Evolutionary conservation across 2,888 invertebrate species (phyloP).

Genomic region (Cremastobaeus sp.): DNA sequence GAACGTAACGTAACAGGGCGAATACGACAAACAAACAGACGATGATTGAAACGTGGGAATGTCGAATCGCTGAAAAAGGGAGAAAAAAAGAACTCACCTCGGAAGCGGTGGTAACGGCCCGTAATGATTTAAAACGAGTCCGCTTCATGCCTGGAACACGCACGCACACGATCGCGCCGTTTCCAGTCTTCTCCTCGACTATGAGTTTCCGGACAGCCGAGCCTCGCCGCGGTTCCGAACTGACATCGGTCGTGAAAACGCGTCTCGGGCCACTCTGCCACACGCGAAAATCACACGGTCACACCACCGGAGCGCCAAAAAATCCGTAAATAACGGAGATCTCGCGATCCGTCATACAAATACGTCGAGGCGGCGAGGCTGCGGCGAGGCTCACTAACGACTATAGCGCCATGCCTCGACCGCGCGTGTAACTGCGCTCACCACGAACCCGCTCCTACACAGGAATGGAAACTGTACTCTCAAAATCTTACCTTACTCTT

Average conservation of each 20-base stretch:
- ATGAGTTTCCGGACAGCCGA: conserved; percentile 29
- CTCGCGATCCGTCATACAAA: conserved; percentile 24
- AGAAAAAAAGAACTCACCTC: conserved; percentile 52
- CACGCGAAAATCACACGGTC: conserved; percentile 45
- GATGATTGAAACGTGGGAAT: conserved; percentile 23
- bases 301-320: conserved; percentile 51
- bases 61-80: conserved; percentile 22
- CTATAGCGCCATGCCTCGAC: conserved; percentile 33
- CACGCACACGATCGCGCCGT: conserved; percentile 62
- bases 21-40: not conserved
- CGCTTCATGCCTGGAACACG: conserved; percentile 70
- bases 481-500: too few relatives aligned
- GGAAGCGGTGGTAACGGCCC: conserved; percentile 65
- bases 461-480: conserved; percentile 17
- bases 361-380: conserved; percentile 57
- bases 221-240: conserved; percentile 23
- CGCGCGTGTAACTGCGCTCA: not conserved
- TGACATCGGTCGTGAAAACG: conserved; percentile 22
- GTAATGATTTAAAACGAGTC: conserved; percentile 71
- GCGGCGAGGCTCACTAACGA: conserved; percentile 55
- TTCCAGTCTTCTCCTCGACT: conserved; percentile 41
- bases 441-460: conserved; percentile 14
- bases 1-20: not conserved
- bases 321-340: conserved; percentile 55
- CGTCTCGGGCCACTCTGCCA: conserved; percentile 16